phyloP scores from a whole-genome alignment of 2,113 vertebrate species.

The Lasiurus cinereus region DNA sequence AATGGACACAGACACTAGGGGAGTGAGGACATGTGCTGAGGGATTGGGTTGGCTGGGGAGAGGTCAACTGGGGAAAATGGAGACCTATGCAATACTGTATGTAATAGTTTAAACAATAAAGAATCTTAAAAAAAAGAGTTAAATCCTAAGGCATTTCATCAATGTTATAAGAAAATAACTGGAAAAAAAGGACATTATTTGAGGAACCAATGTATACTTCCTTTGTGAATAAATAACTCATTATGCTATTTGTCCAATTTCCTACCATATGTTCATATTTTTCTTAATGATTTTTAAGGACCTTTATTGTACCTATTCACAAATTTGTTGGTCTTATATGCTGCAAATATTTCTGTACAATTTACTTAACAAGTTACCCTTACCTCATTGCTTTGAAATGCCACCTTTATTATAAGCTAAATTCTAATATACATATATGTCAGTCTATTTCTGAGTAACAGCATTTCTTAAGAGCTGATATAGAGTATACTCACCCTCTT shows the following conservation, averaged over 20 bases:
- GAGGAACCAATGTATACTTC: background rate
- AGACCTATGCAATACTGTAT: too few relatives aligned
- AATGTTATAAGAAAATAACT: background rate
- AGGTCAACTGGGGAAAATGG: too few relatives aligned
- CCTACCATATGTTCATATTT: background rate
- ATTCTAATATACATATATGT: background rate
- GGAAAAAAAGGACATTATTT: background rate
- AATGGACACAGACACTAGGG: too few relatives aligned
- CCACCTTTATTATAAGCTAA: background rate
- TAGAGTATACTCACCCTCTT: background rate
- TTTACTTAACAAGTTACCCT: background rate
- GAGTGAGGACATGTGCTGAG: too few relatives aligned
- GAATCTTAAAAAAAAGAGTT: background rate
- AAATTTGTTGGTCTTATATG: background rate
- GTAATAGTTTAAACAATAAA: too few relatives aligned
- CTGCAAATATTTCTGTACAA: background rate
- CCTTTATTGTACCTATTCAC: background rate
- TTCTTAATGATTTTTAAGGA: background rate
- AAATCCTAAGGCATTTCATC: background rate
- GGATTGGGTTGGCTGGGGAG: too few relatives aligned
- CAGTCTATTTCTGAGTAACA: background rate
- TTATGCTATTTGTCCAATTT: background rate
- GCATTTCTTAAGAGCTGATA: background rate
- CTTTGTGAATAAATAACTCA: background rate
- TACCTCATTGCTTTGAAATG: background rate